Base-by-base conservation (phyloP, 2,797 vertebrate species). In the Eulemur mongoz region DNA sequence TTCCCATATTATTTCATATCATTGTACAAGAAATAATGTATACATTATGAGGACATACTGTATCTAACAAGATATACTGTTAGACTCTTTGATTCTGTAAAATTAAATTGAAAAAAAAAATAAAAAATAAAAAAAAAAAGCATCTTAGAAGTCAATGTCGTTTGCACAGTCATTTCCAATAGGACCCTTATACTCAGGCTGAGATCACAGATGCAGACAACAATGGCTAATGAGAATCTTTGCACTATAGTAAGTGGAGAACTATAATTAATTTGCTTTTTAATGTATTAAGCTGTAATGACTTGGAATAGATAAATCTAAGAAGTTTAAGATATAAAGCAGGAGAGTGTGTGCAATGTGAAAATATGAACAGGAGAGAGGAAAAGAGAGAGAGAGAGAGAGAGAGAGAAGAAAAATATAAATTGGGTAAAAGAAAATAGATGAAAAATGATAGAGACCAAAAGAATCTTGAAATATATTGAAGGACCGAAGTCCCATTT, bases 311-410 rank as follows among this genome's bases (percentile, higher is more conserved):
- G 17, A 6, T 75, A 48, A 65, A 67, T 85, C 23, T 80, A 81
- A 93, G 3, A 63, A 43, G n/a, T 38, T 80, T 65, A 93, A 63
- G 25, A 18, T 7, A 86, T 4, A 78, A 91, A 79, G 45, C 13
- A 20, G 14, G 1, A 63, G 3, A 35, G 1, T 18, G 5, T 18
- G 0, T 73, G 2, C 57, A 15, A 45, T 38, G 6, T 35, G 1
- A 30, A 57, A 35, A 88, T 70, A 72, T 12, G 52, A 59, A 22
- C 40, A 9, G 12, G 27, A 22, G 1, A 17, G 13, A 30, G 7
- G 22, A 2, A 20, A 17, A 59, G 48, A 18, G 3, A 43, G 32
- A 72, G 7, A 72, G 7, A 32, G 3, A 20, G 23, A 18, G 3
- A 43, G 32, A 72, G 5, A 63, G 11, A 40, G 12, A 50, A 5